Conservation (phyloP, 2,113 vertebrate species). For the Anolis sagrei region DNA sequence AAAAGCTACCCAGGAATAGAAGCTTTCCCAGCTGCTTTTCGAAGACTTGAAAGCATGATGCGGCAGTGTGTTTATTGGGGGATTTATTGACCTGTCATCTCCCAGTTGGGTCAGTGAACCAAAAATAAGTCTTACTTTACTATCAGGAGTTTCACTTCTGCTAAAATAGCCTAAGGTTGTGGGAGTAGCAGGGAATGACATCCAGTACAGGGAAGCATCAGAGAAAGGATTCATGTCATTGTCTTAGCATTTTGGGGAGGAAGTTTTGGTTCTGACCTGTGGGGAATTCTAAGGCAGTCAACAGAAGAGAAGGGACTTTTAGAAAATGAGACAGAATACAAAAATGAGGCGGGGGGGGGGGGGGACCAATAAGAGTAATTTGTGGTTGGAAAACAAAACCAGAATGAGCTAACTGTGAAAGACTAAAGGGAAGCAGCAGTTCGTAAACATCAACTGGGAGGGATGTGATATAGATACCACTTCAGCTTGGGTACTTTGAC, state of each 20-base stretch:
- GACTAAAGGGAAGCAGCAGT: neutral
- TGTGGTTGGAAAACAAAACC: neutral
- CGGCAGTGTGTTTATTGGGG: neutral
- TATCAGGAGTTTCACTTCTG: conserved; percentile 10
- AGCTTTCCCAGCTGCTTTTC: neutral
- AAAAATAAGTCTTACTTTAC: conserved; percentile 8
- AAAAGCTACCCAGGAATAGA: neutral
- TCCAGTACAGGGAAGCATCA: neutral
- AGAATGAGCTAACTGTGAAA: neutral
- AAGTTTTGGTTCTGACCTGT: neutral
- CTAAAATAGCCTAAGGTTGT: neutral
- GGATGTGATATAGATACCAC: neutral
- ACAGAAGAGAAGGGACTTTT: neutral
- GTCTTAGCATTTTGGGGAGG: neutral
- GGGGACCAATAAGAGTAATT: neutral
- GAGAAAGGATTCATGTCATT: rapidly evolving
- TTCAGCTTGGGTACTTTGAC: neutral
- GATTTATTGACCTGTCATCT: conserved; percentile 3
- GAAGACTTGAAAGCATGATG: neutral
- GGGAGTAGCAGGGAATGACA: rapidly evolving
- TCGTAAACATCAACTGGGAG: neutral
- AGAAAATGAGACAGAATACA: neutral
- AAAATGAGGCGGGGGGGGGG: neutral
- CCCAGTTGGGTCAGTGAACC: conserved; percentile 1
- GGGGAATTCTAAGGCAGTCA: neutral